Evolutionary conservation across 2,888 invertebrate species (phyloP), one percentile per base, ranked within the genome.

Genomic region (Synergus gifuensis): DNA sequence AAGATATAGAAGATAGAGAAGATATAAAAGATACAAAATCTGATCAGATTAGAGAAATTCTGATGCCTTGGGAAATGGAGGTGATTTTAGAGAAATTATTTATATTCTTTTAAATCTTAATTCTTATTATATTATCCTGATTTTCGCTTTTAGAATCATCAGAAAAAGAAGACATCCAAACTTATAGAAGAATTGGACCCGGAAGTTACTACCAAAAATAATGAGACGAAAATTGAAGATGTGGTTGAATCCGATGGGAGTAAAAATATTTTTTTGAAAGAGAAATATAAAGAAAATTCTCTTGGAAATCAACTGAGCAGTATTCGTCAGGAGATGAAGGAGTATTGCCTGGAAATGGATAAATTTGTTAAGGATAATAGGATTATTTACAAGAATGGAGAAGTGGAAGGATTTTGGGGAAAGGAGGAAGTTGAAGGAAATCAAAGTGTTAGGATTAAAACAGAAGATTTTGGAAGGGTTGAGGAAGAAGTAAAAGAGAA

Each of bases 241-340:
- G 8, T 14, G 14, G 22, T 22, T 18, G 28, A 62, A 62, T 4
- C 18, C 5, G 28, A 62, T 22, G 7, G 14, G 12, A 62, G 22
- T 22, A 11, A 12, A 22, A 4, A 62, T 0, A 62, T 28, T 62
- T 62, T 14, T 2, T 1, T 14, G 12, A 62, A 1, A 28, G 22
- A 62, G 14, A 14, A 62, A 28, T 28, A 28, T 28, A 28, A 62
- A 28, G 14, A 42, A 8, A 66, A 81, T 64, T 67, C 78, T 1
- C 69, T 88, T 11, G 80, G 79, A 18, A 77, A 66, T 22, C 84
- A 85, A 73, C 58, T 88, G 67, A 86, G 77, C 73, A 85, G 86
- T 46, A 88, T 89, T 44, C 87, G 88, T 11, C 82, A 83, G 22
- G 87, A 85, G 7, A 89, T 89, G 87, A 85, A 83, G 54, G 82